A percentile compares a stretch with the other conserved stretches of the same genome.
phyloP scores from a whole-genome alignment of 2,888 invertebrate species.

The Rotaria sp. region DNA sequence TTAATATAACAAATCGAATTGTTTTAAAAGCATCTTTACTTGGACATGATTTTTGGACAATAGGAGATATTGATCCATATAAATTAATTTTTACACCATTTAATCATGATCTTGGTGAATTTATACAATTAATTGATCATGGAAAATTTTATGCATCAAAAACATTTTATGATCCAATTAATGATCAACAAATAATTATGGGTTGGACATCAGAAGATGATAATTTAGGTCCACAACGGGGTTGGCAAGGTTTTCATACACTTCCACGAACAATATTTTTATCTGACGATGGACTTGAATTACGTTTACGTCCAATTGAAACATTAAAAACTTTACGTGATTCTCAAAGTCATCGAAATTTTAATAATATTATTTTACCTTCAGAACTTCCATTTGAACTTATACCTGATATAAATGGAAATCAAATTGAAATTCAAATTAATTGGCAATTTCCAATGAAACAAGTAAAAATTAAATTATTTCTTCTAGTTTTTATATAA shows the following conservation, averaged over 20 bases:
- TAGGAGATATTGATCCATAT: neutral
- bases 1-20: neutral
- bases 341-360: neutral
- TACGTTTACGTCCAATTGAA: constrained; percentile 6
- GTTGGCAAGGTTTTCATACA: constrained; percentile 20
- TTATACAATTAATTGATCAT: constrained; percentile 11
- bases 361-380: neutral
- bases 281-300: neutral
- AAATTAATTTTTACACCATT: neutral
- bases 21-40: constrained; percentile 24
- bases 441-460: constrained; percentile 23
- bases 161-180: constrained; percentile 7
- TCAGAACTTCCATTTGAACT: neutral
- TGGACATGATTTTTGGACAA: neutral
- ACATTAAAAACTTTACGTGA: neutral
- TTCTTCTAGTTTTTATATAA: too few species aligned
- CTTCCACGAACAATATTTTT: neutral
- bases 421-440: constrained; percentile 3
- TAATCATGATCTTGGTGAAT: constrained; percentile 4
- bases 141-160: constrained; percentile 23
- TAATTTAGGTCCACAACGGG: constrained; percentile 11
- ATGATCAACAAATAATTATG: constrained; percentile 5
- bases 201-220: constrained; percentile 23
- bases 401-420: neutral
- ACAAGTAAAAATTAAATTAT: neutral